Percentiles rank a stretch among this genome's conserved stretches.
Conservation (phyloP, 92 coral and sea anemone species). For the Palythoa heliodiscus region DNA sequence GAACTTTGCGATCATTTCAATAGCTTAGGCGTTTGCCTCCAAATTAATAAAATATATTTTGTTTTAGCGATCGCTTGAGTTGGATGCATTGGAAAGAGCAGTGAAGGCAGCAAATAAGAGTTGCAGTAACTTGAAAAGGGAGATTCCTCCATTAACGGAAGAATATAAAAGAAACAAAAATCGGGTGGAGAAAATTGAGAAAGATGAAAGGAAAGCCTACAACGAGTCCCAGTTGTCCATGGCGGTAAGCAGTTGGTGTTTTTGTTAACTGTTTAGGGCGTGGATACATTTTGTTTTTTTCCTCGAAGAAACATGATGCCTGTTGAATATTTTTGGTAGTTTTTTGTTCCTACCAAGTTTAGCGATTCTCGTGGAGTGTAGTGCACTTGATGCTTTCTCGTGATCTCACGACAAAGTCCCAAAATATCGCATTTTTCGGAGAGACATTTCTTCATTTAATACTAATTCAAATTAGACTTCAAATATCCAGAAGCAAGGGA, state of each 20-base stretch:
- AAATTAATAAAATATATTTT: not conserved
- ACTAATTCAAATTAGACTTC: too few relatives aligned
- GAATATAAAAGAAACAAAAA: conserved; percentile 69
- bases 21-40: not conserved
- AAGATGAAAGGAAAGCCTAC: conserved; percentile 64
- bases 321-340: too few relatives aligned
- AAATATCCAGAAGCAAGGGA: too few relatives aligned
- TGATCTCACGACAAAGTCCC: too few relatives aligned
- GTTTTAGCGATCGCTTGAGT: conserved; percentile 53
- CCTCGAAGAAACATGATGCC: too few relatives aligned
- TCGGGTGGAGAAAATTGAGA: conserved; percentile 62
- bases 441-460: too few relatives aligned
- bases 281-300: too few relatives aligned
- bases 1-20: not conserved
- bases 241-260: conserved; percentile 46
- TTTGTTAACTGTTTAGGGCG: not conserved
- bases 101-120: conserved; percentile 59
- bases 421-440: too few relatives aligned
- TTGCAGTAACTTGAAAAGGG: conserved; percentile 55
- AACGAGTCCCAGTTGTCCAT: conserved; percentile 66
- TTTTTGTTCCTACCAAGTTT: too few relatives aligned
- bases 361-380: too few relatives aligned
- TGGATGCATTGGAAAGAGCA: conserved; percentile 69
- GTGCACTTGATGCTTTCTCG: too few relatives aligned
- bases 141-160: conserved; percentile 62